These are phyloP conservation scores for Chrysolina oricalcia DNA, from an alignment of 2,888 invertebrate genomes.

Conservation along the genomic window DNA sequence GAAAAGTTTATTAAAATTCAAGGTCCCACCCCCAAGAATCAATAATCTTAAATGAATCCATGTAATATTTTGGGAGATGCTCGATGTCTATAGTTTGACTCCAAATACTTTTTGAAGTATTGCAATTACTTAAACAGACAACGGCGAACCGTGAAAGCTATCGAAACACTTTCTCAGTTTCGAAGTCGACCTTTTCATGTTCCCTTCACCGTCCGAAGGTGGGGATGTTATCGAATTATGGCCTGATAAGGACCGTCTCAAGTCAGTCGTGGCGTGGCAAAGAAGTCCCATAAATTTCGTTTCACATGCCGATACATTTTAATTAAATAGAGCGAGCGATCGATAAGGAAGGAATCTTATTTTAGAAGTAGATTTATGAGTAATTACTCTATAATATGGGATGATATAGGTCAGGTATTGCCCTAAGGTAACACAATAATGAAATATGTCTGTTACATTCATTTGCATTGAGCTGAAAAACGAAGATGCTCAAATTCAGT, in stretches of 20 bases:
- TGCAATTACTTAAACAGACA: too few relatives aligned
- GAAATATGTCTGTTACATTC: neutral
- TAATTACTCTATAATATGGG: conserved; percentile 21
- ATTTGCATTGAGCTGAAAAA: too few relatives aligned
- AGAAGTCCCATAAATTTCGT: conserved; percentile 33
- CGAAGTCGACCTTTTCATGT: neutral
- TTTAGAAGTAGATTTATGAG: conserved; percentile 24
- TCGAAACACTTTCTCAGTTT: too few relatives aligned
- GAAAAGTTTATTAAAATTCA: too few relatives aligned
- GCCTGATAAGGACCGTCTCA: conserved; percentile 46
- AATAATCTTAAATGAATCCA: too few relatives aligned
- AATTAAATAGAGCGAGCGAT: conserved; percentile 39
- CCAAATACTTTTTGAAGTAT: too few relatives aligned
- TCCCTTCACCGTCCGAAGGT: conserved; percentile 37
- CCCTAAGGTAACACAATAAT: neutral
- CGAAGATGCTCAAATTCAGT: too few relatives aligned
- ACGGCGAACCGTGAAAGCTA: too few relatives aligned
- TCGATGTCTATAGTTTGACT: too few relatives aligned
- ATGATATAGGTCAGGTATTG: conserved; percentile 6
- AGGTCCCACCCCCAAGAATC: too few relatives aligned
- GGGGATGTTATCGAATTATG: conserved; percentile 52
- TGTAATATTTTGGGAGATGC: too few relatives aligned
- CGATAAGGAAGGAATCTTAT: conserved; percentile 18
- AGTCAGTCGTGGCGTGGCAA: conserved; percentile 32
- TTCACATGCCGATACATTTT: conserved; percentile 43